Evolutionary conservation across 1,140 invertebrate species (phyloP).

Genomic region (Atta colombica): DNA sequence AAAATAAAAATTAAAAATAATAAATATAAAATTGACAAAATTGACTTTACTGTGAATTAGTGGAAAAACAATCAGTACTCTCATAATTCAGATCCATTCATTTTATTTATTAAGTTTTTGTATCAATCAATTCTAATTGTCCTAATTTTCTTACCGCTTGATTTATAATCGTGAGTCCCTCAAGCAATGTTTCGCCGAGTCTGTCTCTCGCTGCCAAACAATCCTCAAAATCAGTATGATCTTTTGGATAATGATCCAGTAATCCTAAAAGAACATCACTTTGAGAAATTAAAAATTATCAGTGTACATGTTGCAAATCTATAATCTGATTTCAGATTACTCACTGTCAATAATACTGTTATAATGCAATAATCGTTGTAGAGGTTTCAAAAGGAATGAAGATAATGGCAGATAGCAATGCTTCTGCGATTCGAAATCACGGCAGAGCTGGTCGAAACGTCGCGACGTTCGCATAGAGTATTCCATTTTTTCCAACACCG

Average conservation of each 20-base stretch:
- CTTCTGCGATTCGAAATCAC: constrained; percentile 95
- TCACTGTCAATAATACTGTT: constrained; percentile 94
- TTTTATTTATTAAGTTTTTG: not conserved
- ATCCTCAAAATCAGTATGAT: constrained; percentile 92
- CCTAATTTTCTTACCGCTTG: constrained; percentile 81
- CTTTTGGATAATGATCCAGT: constrained; percentile 91
- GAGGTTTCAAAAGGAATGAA: constrained; percentile 94
- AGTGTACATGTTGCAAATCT: constrained; percentile 74
- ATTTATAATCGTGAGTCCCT: constrained; percentile 83
- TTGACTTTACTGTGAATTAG: not conserved
- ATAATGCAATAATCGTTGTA: constrained; percentile 96
- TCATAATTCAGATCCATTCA: not conserved
- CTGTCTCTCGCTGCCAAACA: constrained; percentile 91
- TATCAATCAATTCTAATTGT: constrained; percentile 29
- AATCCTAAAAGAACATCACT: constrained; percentile 86
- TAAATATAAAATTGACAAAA: constrained; percentile 2
- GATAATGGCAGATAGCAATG: constrained; percentile 95
- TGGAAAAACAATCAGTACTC: not conserved
- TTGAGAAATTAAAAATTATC: not conserved
- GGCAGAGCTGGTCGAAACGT: constrained; percentile 93
- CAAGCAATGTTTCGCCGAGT: constrained; percentile 86
- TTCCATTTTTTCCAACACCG: constrained; percentile 92
- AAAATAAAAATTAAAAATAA: constrained; percentile 42
- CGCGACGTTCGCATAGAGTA: constrained; percentile 90
- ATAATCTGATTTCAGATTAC: constrained; percentile 76